Conservation (phyloP, 1,140 invertebrate species). For the Psilanteris sp. region DNA sequence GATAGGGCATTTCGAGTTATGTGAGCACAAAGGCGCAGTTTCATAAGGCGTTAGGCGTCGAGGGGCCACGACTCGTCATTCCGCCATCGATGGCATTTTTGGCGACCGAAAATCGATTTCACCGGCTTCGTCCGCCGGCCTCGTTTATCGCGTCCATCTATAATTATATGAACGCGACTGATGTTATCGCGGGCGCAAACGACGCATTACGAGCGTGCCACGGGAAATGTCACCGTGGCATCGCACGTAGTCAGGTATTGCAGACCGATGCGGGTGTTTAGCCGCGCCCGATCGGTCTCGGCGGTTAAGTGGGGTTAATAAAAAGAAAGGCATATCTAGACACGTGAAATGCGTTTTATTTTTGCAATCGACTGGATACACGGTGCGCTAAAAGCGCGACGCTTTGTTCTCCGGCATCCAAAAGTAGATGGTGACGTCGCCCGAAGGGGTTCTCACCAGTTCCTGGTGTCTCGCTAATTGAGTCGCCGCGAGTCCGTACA, state of each 20-base stretch:
- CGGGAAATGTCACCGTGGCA: conserved; percentile 36
- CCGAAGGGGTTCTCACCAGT: conserved; percentile 86
- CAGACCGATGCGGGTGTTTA: too few relatives aligned
- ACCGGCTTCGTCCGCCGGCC: too few relatives aligned
- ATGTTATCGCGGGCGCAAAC: conserved; percentile 34
- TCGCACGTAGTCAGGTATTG: conserved; percentile 19
- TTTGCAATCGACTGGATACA: not conserved
- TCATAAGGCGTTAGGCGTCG: too few relatives aligned
- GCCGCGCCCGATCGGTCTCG: too few relatives aligned
- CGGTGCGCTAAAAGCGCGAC: conserved; percentile 81
- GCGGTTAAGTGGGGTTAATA: too few relatives aligned
- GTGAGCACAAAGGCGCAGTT: too few relatives aligned
- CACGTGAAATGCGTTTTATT: not conserved
- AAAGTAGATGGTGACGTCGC: conserved; percentile 91
- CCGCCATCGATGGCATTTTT: too few relatives aligned
- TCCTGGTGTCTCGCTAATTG: conserved; percentile 90
- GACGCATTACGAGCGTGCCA: conserved; percentile 13
- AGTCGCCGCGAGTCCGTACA: conserved; percentile 93
- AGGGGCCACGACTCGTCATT: too few relatives aligned
- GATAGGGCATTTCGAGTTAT: too few relatives aligned
- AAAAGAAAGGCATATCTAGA: too few relatives aligned
- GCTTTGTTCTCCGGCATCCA: conserved; percentile 92
- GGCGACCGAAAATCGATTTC: too few relatives aligned
- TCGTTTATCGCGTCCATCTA: conserved; percentile 19
- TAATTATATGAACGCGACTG: conserved; percentile 52